Evolutionary conservation across 1,140 invertebrate genomes (phyloP), one percentile per base, ranked within the genome.

Genomic region (Drosophila teissieri): DNA sequence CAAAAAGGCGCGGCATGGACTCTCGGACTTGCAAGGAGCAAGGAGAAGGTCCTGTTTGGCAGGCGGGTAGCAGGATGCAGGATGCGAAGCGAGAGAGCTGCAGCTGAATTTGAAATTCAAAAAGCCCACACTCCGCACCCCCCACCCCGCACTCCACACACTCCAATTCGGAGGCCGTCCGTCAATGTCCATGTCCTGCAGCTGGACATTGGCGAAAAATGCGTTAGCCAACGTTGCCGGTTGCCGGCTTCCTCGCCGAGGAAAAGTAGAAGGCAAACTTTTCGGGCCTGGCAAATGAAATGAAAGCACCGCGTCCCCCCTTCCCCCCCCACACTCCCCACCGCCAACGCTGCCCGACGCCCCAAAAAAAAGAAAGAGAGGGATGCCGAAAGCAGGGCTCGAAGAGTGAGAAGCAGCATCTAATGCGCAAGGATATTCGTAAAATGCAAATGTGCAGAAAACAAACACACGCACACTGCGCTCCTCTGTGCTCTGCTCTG

Each of bases 371-470:
- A 10, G 31, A 62, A 19, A 24, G 10, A 56, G 24, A 22, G 27
- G 39, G 31, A 31, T 34, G 48, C 42, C 39, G 44, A 49, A 15
- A 49, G 31, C 46, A 52, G 36, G 27, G 44, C 24, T 36, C 36
- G 19, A 44, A 57, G 57, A 51, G 67, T 67, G 70, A 72, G 61
- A 46, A 60, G 62, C 54, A 75, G 78, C 75, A 73, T 86, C 88
- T 91, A 91, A 91, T 91, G 84, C 88, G 89, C 90, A 91, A 91
- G 88, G 88, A 91, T 91, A 91, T 91, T 91, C 83, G 89, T 91
- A 89, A 91, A 91, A 91, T 91, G 88, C 89, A 91, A 91, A 91
- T 91, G 82, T 85, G 89, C 85, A 80, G 84, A 88, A 85, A 78
- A 83, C 80, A 85, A 73, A 74, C 73, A 90, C 67, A 68, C 68